A percentile compares a stretch with the other conserved stretches of the same genome.
Evolutionary conservation across 2,113 vertebrate species (phyloP).

Genomic region (Rhombomys opimus): DNA sequence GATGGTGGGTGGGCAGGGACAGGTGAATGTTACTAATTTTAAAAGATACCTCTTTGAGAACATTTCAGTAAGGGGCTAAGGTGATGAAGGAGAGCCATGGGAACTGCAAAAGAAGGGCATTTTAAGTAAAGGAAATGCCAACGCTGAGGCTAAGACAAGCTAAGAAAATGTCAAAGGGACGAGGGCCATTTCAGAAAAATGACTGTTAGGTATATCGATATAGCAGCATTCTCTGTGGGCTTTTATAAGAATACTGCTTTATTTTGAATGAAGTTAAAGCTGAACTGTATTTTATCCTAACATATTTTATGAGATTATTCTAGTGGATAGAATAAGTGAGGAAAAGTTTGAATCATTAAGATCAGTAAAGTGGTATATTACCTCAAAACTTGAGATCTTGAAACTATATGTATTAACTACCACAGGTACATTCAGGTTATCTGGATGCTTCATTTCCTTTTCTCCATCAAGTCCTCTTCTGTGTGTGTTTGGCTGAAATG

Average conservation of each 20-base stretch:
- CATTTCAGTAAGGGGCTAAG: not conserved
- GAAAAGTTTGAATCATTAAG: not conserved
- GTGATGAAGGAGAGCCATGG: not conserved
- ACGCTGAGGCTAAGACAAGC: not conserved
- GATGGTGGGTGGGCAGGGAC: too few relatives aligned
- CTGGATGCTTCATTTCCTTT: not conserved
- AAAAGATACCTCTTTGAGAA: not conserved
- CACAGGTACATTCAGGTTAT: not conserved
- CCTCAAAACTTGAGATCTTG: not conserved
- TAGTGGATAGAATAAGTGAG: not conserved
- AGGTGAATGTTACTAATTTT: not conserved
- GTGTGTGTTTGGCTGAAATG: not conserved
- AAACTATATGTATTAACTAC: not conserved
- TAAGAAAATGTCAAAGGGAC: not conserved
- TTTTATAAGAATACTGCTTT: not conserved
- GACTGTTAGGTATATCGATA: not conserved
- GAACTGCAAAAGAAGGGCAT: not conserved
- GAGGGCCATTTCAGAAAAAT: not conserved
- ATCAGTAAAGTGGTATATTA: not conserved
- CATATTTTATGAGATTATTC: not conserved
- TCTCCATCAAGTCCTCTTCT: not conserved
- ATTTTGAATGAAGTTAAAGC: not conserved
- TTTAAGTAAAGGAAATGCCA: not conserved
- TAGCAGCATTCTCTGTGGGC: not conserved
- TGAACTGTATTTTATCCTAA: not conserved